Evolutionary conservation across 2,888 invertebrate species (phyloP), one percentile per base, ranked within the genome.

Genomic region (Phyllotreta striolata): DNA sequence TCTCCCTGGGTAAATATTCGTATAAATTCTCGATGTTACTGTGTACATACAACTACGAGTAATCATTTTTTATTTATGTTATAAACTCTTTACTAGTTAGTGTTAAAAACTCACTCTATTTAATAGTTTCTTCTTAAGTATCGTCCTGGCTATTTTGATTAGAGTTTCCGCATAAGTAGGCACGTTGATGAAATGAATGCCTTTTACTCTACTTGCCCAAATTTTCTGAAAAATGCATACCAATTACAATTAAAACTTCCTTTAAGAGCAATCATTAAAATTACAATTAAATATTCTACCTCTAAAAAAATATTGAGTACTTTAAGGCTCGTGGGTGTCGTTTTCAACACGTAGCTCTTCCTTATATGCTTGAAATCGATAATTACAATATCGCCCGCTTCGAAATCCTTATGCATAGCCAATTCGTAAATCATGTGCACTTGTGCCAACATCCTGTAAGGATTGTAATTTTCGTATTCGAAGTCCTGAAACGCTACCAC

Each of bases 281-380:
- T 14, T 7, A 44, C 9, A 10, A 13, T 5, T 7, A 44, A 44
- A 12, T 13, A 44, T 13, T 44, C 7, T 10, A 51, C 52, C 38
- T 52, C 52, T 12, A 52, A 38, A 9, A 52, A 52, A 34, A 52
- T 38, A 10, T 38, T 38, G 6, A 10, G 8, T 34, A 10, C 39
- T 9, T 52, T 52, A 7, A 52, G 1, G 9, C 39, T 8, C 3
- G 9, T 38, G 6, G 39, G 52, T 6, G 38, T 38, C 3, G 38
- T 8, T 12, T 52, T 52, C 9, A 52, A 7, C 10, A 52, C 39
- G 13, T 38, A 38, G 34, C 38, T 52, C 13, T 39, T 52, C 3
- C 34, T 55, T 6, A 55, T n/a, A 13, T 63, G 13, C 9, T 49
- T 14, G 6, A 57, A 43, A 57, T 63, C 63, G n/a, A 57, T n/a